phyloP scores from a whole-genome alignment of 37 sponge, comb jelly and placozoan genomes.

The Aplysina aerophoba region DNA sequence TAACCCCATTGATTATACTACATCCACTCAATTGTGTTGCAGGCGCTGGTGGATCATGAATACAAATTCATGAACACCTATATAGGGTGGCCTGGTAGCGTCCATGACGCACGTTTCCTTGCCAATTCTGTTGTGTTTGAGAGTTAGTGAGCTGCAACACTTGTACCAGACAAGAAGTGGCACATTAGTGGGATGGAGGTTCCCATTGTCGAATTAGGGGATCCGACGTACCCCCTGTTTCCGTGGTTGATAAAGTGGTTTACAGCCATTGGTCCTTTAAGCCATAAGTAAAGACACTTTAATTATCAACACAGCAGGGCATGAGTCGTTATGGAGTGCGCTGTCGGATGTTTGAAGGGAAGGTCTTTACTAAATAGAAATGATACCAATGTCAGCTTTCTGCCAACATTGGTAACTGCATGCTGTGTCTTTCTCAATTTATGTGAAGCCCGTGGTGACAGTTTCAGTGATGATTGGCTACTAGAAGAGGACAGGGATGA shows the following conservation, averaged over 20 bases:
- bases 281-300: slow-evolving; percentile 1
- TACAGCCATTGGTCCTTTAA: slow-evolving; percentile 10
- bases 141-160: neutral
- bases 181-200: slow-evolving; percentile 12
- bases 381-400: slow-evolving; percentile 29
- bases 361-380: slow-evolving; percentile 31
- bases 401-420: slow-evolving; percentile 34
- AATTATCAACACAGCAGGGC: slow-evolving; percentile 25
- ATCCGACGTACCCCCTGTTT: slow-evolving; percentile 48
- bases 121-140: slow-evolving; percentile 33
- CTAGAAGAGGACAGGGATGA: no score
- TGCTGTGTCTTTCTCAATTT: slow-evolving; percentile 40
- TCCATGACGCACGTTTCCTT: slow-evolving; percentile 57
- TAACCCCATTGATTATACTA: slow-evolving; percentile 54
- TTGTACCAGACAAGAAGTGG: neutral
- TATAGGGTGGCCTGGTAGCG: slow-evolving; percentile 65
- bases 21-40: slow-evolving; percentile 52
- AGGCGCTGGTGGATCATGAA: slow-evolving; percentile 46
- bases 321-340: slow-evolving; percentile 50
- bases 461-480: slow-evolving; percentile 17
- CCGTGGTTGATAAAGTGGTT: slow-evolving; percentile 59
- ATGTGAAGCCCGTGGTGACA: slow-evolving; percentile 24
- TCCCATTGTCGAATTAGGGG: slow-evolving; percentile 37
- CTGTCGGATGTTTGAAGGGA: slow-evolving; percentile 50
- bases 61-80: slow-evolving; percentile 30